Evolutionary conservation across 2,888 invertebrate species (phyloP).

Genomic region (Hypolimnas misippus): DNA sequence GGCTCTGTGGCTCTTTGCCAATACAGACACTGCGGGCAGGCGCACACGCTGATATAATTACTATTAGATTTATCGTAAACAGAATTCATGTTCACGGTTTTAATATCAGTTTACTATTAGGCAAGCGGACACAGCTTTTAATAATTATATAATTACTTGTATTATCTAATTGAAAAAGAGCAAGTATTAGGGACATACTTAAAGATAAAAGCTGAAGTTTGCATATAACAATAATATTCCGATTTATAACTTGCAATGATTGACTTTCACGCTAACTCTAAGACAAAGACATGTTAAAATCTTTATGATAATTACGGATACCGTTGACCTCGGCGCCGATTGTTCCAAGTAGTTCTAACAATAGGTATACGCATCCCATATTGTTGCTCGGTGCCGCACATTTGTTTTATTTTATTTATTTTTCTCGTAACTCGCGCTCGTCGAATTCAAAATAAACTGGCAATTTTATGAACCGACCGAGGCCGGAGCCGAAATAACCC

Average conservation of each 20-base stretch:
- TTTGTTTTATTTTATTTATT: conserved; percentile 54
- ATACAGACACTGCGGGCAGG: conserved; percentile 32
- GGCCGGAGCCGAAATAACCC: conserved; percentile 61
- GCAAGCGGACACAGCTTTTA: conserved; percentile 1
- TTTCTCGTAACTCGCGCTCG: conserved; percentile 62
- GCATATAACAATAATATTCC: too few species aligned
- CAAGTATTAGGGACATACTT: too few species aligned
- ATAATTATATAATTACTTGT: too few species aligned
- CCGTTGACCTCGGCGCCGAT: conserved; percentile 51
- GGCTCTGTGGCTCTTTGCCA: conserved; percentile 57
- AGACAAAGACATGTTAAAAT: conserved; percentile 55
- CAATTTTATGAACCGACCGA: conserved; percentile 67
- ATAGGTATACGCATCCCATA: conserved; percentile 44
- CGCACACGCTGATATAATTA: conserved; percentile 37
- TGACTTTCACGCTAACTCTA: conserved; percentile 44
- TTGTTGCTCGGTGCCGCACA: conserved; percentile 40
- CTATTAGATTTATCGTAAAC: conserved; percentile 42
- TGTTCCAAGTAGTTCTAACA: conserved; percentile 43
- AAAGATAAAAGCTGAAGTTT: too few species aligned
- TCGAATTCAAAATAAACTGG: conserved; percentile 70
- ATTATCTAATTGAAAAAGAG: too few species aligned
- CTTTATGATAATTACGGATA: conserved; percentile 46
- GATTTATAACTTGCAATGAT: conserved; percentile 17
- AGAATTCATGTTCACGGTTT: conserved; percentile 32
- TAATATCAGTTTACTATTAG: conserved; percentile 28